Base-by-base conservation (phyloP, 2,113 vertebrate species). In the Benitochromis conjunctus region DNA sequence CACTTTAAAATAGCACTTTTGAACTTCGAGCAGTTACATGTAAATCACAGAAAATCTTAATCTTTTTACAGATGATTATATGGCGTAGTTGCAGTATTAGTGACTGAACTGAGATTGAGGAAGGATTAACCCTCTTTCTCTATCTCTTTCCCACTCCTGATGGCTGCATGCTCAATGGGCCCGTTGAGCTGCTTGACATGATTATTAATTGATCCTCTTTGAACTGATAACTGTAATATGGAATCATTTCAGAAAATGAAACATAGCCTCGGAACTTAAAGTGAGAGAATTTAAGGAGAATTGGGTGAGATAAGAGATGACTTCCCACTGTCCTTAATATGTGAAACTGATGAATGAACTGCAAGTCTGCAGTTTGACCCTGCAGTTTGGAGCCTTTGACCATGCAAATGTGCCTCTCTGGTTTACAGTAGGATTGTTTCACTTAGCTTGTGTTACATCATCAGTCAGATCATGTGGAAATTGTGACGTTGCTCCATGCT, bases 391-490 rank as follows among this genome's bases (percentile, higher is more conserved):
- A 56, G 77, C 19, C 41, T 36, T 77, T 79, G 55, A 80, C 77
- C 3, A 55, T 83, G n/a, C 57, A 29, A 69, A 79, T 48, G 43
- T 31, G 34, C 26, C 81, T 79, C 26, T 86, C 57, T 71, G 24
- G 87, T 89, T 86, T 81, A 93, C 86, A 87, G 87, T 58, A 57
- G 87, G 80, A 82, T 88, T 88, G 85, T 83, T 91, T 91, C n/a
- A 46, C 82, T 80, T 64, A 62, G 91, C 76, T 36, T 9, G 77
- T 79, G 83, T 94, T 94, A 91, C 90, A 91, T 94, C 91, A 94
- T 93, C 86, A 83, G 77, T 80, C 13, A 74, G 74, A 54, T 82
- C 89, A 90, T 41, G 86, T 87, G 90, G 87, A 77, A 81, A 48
- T 71, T 36, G 86, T 91, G 94, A 94, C 80, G 83, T 86, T 41